Conservation (phyloP, 1,140 invertebrate genomes). For the Diachasma alloeum region DNA sequence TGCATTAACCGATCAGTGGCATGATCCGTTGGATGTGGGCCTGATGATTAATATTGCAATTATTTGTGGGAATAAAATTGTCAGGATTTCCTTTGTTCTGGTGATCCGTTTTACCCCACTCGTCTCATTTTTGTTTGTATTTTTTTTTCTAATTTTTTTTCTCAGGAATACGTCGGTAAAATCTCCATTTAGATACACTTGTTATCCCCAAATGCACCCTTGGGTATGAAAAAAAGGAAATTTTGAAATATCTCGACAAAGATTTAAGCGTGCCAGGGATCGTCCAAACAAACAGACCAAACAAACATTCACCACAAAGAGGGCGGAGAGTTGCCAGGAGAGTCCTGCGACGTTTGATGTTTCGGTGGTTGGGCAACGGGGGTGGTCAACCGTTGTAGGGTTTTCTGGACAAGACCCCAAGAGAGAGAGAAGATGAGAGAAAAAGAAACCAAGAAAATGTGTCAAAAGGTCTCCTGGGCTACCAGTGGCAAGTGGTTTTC, state of each 20-base stretch:
- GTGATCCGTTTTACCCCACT: no score
- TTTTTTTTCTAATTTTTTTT: neutral
- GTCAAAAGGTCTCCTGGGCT: neutral
- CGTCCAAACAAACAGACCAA: constrained; percentile 50
- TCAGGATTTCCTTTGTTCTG: no score
- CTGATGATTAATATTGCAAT: neutral
- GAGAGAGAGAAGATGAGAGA: neutral
- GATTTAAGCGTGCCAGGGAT: constrained; percentile 38
- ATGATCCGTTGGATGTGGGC: neutral
- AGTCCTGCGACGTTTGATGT: constrained; percentile 45
- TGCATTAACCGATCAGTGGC: neutral
- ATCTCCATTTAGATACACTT: neutral
- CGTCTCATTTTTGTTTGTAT: neutral
- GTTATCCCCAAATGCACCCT: neutral
- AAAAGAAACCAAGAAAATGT: neutral
- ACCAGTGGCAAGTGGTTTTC: neutral
- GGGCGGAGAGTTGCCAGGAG: constrained; percentile 30
- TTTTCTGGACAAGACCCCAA: neutral
- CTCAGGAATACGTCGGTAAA: neutral
- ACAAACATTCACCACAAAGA: constrained; percentile 34
- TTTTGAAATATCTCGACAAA: neutral
- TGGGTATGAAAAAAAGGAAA: neutral
- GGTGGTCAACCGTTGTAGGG: constrained; percentile 37
- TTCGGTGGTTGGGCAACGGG: constrained; percentile 31
- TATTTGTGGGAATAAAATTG: neutral